Base-by-base conservation (phyloP, 2,888 invertebrate species). In the Acanthacorydalis orientalis region DNA sequence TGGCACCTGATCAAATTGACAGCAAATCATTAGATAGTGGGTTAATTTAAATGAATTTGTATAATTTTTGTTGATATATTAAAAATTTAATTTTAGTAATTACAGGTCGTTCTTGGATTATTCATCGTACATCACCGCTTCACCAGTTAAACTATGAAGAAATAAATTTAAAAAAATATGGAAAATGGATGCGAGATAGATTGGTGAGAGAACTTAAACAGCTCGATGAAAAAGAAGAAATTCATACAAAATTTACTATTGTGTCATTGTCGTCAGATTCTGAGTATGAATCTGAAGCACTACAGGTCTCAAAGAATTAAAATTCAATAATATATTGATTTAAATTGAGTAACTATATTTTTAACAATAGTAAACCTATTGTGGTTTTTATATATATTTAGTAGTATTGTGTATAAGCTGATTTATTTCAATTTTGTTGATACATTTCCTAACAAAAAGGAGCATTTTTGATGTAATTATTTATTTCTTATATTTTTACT, bases 91-190 rank as follows among this genome's bases (percentile, higher is more conserved):
- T 51, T 49, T n/a, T 48, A 65, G 66, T 53, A 40, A 51, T 66
- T 11, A 48, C 61, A 31, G 51, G 54, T 34, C 56, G 59, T 51
- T 61, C 60, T 10, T 67, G 66, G 66, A 58, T 54, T 33, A 50
- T 63, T 31, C 63, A 53, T 51, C 60, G 57, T 16, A 60, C 62
- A 7, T 64, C 67, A 10, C 53, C 58, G 4, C 52, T 67, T 43
- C 62, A 60, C 48, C 57, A 57, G 48, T 59, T 64, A 48, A 40
- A 57, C 32, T 49, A 37, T 9, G 7, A n/a, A 37, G 37, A 37
- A 37, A 49, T 60, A 4, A 52, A 54, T 43, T 52, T 65, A 11
- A 66, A 65, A 52, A 50, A 57, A 14, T 66, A 64, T 49, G 58
- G 57, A 2, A 62, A 63, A 51, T 55, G 53, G 48, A 49, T 66